These are phyloP conservation scores for Chionomys nivalis DNA, from an alignment of 2,113 vertebrate genomes.

Conservation along the genomic window DNA sequence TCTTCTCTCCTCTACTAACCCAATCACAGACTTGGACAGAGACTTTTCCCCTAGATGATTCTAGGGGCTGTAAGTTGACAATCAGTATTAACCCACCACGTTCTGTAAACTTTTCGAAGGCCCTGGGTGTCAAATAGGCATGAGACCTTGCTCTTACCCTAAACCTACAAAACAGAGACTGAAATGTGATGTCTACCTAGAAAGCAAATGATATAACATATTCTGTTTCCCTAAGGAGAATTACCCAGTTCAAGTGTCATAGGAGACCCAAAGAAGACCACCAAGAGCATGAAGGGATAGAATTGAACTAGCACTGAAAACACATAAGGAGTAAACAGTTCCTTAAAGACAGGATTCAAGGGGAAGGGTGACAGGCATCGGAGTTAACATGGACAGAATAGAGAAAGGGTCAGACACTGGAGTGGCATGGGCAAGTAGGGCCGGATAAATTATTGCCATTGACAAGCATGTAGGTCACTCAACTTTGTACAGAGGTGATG, in stretches of 20 bases:
- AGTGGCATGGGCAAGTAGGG: not conserved
- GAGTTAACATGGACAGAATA: not conserved
- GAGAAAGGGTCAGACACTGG: not conserved
- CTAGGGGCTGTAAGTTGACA: not conserved
- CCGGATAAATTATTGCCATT: not conserved
- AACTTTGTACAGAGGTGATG: not conserved
- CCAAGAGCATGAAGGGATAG: not conserved
- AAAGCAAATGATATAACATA: not conserved
- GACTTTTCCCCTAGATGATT: not conserved
- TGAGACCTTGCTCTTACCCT: not conserved
- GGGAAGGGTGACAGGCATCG: not conserved
- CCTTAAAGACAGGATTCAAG: not conserved
- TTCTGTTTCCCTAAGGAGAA: not conserved
- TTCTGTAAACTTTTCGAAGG: not conserved
- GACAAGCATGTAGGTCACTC: not conserved
- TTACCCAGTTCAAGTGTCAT: not conserved
- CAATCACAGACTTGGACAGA: not conserved
- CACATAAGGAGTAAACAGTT: not conserved
- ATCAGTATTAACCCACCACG: not conserved
- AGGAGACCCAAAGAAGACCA: not conserved
- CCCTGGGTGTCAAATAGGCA: not conserved
- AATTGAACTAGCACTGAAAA: not conserved
- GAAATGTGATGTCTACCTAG: not conserved
- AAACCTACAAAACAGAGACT: not conserved
- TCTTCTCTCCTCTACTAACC: not conserved